phyloP scores from a whole-genome alignment of 1,140 invertebrate species.

The Drosophila miranda region DNA sequence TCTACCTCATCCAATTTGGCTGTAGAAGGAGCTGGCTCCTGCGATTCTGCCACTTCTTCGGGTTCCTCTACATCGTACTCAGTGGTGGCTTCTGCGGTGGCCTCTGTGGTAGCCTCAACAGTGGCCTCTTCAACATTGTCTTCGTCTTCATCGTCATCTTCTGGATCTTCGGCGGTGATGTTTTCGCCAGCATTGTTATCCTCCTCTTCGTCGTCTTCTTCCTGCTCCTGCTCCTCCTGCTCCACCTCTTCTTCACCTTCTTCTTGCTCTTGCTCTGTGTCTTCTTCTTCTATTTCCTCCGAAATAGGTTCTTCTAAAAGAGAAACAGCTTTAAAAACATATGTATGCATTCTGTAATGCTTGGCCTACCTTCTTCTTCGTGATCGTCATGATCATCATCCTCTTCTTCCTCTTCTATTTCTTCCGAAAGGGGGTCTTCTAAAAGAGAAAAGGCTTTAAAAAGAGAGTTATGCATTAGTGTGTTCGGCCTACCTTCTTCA shows the following conservation, averaged over 20 bases:
- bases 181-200: conserved; percentile 67
- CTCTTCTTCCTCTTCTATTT: conserved; percentile 63
- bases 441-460: not conserved
- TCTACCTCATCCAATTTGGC: too few species aligned
- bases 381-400: conserved; percentile 76
- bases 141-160: conserved; percentile 52
- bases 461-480: too few species aligned
- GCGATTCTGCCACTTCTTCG: conserved; percentile 13
- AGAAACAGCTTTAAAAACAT: not conserved
- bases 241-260: conserved; percentile 77
- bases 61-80: conserved; percentile 62
- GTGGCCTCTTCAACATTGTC: conserved; percentile 40
- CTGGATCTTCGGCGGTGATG: conserved; percentile 50
- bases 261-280: conserved; percentile 76
- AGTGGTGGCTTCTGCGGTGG: conserved; percentile 47
- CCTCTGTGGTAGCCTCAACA: conserved; percentile 39
- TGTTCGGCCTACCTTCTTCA: conserved; percentile 51
- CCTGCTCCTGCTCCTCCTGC: conserved; percentile 78
- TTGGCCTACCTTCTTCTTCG: conserved; percentile 65
- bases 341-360: too few species aligned
- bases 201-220: conserved; percentile 78
- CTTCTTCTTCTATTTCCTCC: conserved; percentile 73
- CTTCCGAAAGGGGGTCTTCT: conserved; percentile 69
- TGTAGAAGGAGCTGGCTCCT: too few species aligned
- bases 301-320: conserved; percentile 63